Percentiles rank a stretch among this genome's conserved stretches.
These are phyloP conservation scores for Actenoides lindsayi DNA, from an alignment of 2,113 vertebrate species.

Conservation along the genomic window DNA sequence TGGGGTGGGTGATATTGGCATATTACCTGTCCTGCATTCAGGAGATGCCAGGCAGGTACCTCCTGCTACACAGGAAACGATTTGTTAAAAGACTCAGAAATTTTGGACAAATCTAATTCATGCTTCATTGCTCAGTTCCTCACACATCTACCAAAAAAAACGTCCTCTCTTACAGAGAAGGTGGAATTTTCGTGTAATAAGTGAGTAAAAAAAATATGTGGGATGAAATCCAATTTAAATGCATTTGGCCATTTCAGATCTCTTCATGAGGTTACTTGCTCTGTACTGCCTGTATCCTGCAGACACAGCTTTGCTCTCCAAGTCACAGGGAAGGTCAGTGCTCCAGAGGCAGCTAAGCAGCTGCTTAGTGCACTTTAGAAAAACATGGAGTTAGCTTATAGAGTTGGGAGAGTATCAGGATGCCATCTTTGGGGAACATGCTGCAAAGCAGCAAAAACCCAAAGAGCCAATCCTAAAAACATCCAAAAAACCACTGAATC, in stretches of 20 bases:
- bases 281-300: neutral
- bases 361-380: neutral
- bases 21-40: neutral
- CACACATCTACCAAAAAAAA: neutral
- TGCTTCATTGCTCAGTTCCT: neutral
- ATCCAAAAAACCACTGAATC: neutral
- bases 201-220: neutral
- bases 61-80: neutral
- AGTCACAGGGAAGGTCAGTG: neutral
- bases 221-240: neutral
- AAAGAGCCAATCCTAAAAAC: neutral
- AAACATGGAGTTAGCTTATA: neutral
- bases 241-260: neutral
- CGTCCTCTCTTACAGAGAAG: neutral
- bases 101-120: neutral
- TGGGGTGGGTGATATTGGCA: rapidly evolving
- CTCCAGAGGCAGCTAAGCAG: too few species aligned
- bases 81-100: neutral
- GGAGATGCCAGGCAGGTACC: neutral
- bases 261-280: neutral
- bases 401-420: neutral
- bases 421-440: neutral
- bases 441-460: neutral
- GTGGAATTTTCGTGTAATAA: neutral
- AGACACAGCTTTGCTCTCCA: neutral